These are phyloP conservation scores for Vanacampus margaritifer DNA, from an alignment of 2,113 vertebrate species.

Conservation along the genomic window DNA sequence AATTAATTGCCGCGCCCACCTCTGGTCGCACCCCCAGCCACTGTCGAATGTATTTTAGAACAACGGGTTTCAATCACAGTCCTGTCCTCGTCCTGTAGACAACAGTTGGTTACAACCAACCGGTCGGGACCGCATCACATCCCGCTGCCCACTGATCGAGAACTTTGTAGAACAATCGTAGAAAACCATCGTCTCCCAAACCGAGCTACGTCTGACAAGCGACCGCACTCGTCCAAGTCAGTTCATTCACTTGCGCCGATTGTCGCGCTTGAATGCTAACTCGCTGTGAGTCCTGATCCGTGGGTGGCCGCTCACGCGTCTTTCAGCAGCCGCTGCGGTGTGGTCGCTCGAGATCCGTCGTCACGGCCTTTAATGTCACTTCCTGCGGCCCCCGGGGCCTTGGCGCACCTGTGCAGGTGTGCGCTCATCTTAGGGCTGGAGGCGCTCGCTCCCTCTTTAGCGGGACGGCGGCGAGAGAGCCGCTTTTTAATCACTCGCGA, in stretches of 20 bases:
- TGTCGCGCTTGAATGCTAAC: not conserved
- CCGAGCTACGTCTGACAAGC: not conserved
- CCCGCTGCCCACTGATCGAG: too few species aligned
- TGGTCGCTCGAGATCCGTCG: conserved; percentile 52
- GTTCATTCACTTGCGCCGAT: not conserved
- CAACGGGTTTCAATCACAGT: too few species aligned
- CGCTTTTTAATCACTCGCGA: conserved; percentile 64
- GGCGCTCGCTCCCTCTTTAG: not conserved
- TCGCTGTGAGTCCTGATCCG: conserved; percentile 5
- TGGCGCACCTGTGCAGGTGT: conserved; percentile 71
- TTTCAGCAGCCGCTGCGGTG: conserved; percentile 34
- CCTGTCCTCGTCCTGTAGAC: too few species aligned
- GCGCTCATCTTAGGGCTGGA: conserved; percentile 19
- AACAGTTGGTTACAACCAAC: too few species aligned
- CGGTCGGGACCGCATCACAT: too few species aligned
- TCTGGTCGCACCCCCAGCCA: too few species aligned
- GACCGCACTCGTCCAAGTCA: not conserved
- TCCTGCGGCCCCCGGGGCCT: conserved; percentile 59
- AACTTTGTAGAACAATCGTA: not conserved
- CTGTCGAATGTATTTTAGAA: too few species aligned
- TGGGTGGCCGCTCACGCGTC: conserved; percentile 19
- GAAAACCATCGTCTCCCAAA: too few species aligned
- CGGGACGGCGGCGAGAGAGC: conserved; percentile 11
- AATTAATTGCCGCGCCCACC: too few species aligned
- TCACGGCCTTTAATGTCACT: conserved; percentile 66